Conservation (phyloP, 2,797 vertebrate genomes). For the Enteromius viviparus region DNA sequence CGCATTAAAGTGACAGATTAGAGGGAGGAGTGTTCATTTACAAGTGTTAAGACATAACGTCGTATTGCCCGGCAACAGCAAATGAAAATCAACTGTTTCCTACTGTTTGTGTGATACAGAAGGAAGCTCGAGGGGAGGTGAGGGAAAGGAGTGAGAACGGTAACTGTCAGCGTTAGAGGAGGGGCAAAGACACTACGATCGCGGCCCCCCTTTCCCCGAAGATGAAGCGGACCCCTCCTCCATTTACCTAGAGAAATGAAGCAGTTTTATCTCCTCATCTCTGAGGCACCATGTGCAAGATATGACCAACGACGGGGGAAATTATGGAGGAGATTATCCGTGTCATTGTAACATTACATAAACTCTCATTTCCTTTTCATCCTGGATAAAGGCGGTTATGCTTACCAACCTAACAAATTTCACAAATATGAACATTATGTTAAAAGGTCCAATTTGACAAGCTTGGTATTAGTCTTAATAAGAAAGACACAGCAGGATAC, state of each 20-base stretch:
- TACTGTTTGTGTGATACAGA: slow-evolving; percentile 80
- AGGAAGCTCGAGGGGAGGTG: slow-evolving; percentile 54
- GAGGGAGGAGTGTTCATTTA: slow-evolving; percentile 94
- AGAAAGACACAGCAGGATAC: slow-evolving; percentile 15
- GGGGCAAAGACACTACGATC: slow-evolving; percentile 1
- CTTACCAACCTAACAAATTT: slow-evolving; percentile 29
- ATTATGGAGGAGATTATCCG: slow-evolving; percentile 40
- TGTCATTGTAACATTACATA: slow-evolving; percentile 46
- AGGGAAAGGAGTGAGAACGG: slow-evolving; percentile 15
- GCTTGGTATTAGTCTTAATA: slow-evolving; percentile 23
- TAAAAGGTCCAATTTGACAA: slow-evolving; percentile 8
- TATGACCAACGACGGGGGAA: slow-evolving; percentile 44
- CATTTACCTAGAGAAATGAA: slow-evolving; percentile 44
- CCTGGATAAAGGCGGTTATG: slow-evolving; percentile 22
- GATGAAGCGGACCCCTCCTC: slow-evolving; percentile 31
- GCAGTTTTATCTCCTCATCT: slow-evolving; percentile 51
- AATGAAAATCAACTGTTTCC: slow-evolving; percentile 91
- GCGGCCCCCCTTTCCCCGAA: background rate
- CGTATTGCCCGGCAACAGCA: slow-evolving; percentile 92
- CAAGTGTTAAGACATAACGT: slow-evolving; percentile 98
- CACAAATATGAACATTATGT: slow-evolving; percentile 14
- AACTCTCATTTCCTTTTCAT: slow-evolving; percentile 35
- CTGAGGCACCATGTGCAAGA: slow-evolving; percentile 41
- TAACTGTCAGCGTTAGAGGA: slow-evolving; percentile 26
- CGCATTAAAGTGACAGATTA: slow-evolving; percentile 99